A percentile compares a stretch with the other conserved stretches of the same genome.
phyloP scores from a whole-genome alignment of 2,797 vertebrate species.

The Schizopygopsis pylzovi region DNA sequence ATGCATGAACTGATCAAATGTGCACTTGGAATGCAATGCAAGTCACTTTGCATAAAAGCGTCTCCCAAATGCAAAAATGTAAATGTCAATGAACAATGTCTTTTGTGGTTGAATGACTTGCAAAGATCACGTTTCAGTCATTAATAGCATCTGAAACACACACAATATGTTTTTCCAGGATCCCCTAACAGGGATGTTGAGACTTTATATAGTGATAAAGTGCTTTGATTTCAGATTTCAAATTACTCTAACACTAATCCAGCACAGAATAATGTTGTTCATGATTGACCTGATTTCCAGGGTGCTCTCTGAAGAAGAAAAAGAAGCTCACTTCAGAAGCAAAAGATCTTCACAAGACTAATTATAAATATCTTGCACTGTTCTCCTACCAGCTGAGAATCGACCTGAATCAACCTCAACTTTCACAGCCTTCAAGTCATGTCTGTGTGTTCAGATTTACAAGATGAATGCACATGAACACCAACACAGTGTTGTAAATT shows the following conservation, averaged over 20 bases:
- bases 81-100: neutral
- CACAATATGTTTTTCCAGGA: neutral
- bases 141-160: neutral
- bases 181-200: neutral
- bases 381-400: slow-evolving; percentile 34
- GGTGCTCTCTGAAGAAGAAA: neutral
- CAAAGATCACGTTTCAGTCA: neutral
- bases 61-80: neutral
- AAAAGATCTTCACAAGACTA: slow-evolving; percentile 24
- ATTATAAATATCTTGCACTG: slow-evolving; percentile 12
- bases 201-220: neutral
- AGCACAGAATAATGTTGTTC: slow-evolving; percentile 10
- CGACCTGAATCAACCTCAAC: slow-evolving; percentile 10
- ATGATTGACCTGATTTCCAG: slow-evolving; percentile 36
- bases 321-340: slow-evolving; percentile 1
- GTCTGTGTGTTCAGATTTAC: neutral
- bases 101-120: neutral
- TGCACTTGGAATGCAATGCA: neutral
- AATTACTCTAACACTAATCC: neutral
- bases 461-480: neutral
- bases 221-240: slow-evolving; percentile 11
- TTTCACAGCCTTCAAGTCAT: neutral
- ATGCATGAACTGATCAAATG: neutral
- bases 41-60: neutral
- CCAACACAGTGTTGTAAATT: neutral